These are phyloP conservation scores for Pomacea maculata DNA, from an alignment of 1,140 invertebrate species.

Conservation along the genomic window DNA sequence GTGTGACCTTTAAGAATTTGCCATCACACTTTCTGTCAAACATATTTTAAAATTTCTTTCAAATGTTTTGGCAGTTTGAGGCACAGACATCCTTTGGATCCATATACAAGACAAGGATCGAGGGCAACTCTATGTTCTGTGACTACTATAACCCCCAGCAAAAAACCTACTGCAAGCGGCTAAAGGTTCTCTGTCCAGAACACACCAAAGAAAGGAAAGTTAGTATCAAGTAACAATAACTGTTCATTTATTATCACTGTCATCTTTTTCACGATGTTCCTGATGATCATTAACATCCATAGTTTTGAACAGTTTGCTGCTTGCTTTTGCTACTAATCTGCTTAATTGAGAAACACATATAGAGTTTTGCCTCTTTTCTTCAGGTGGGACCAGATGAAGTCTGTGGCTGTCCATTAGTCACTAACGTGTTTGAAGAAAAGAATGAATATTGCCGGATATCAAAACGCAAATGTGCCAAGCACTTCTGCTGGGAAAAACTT, in stretches of 20 bases:
- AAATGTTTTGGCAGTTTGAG: slow-evolving; percentile 78
- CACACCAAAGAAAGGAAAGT: slow-evolving; percentile 97
- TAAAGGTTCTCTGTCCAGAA: slow-evolving; percentile 95
- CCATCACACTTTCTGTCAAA: no score
- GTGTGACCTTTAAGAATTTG: no score
- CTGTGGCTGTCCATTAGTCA: slow-evolving; percentile 90
- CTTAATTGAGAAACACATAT: no score
- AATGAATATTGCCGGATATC: slow-evolving; percentile 82
- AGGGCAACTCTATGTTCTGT: slow-evolving; percentile 97
- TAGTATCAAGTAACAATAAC: slow-evolving; percentile 54
- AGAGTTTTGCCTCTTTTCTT: neutral
- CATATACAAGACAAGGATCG: slow-evolving; percentile 91
- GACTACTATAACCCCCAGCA: slow-evolving; percentile 92
- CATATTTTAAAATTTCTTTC: neutral
- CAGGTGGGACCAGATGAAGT: slow-evolving; percentile 70
- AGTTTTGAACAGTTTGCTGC: neutral
- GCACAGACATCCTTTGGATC: slow-evolving; percentile 96
- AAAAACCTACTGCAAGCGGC: slow-evolving; percentile 93
- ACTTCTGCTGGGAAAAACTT: slow-evolving; percentile 96
- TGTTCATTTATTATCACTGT: neutral
- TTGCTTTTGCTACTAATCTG: neutral
- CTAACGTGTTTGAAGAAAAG: slow-evolving; percentile 73
- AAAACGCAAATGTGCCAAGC: slow-evolving; percentile 91
- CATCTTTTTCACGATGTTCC: no score
- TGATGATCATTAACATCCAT: no score